phyloP scores from a whole-genome alignment of 2,113 vertebrate genomes.

The Deroptyus accipitrinus region DNA sequence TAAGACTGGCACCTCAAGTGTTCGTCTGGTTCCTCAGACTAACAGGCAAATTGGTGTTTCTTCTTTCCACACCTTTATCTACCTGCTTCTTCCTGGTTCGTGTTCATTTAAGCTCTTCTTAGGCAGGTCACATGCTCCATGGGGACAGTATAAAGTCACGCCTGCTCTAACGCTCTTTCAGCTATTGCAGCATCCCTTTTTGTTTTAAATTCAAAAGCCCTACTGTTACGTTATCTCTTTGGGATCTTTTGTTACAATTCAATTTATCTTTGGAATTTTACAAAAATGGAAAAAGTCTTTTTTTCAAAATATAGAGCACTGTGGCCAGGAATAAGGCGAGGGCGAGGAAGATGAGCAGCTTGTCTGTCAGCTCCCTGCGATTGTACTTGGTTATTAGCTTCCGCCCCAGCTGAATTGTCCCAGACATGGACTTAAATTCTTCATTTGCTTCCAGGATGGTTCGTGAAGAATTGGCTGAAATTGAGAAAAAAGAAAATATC shows the following conservation, averaged over 20 bases:
- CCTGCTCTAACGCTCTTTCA: neutral
- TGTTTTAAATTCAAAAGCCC: neutral
- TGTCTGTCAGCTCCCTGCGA: constrained; percentile 93
- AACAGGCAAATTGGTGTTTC: neutral
- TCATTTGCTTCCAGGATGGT: constrained; percentile 93
- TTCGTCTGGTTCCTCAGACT: neutral
- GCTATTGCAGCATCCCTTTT: neutral
- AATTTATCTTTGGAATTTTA: constrained; percentile 38
- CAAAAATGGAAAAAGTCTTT: constrained; percentile 93
- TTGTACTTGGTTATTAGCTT: constrained; percentile 99
- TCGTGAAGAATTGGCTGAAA: constrained; percentile 90
- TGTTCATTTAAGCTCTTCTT: neutral
- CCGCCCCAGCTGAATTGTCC: constrained; percentile 92
- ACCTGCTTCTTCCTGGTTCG: neutral
- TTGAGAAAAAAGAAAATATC: neutral
- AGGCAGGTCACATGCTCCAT: neutral
- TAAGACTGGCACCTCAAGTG: neutral
- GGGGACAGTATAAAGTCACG: neutral
- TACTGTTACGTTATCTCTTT: neutral
- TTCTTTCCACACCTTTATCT: neutral
- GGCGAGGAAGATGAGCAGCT: constrained; percentile 94
- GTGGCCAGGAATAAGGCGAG: constrained; percentile 94
- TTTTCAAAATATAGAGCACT: constrained; percentile 95
- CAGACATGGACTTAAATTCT: constrained; percentile 96
- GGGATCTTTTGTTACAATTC: neutral